Evolutionary conservation across 2,113 vertebrate species (phyloP).

Genomic region (Epinephelus cyanopodus): DNA sequence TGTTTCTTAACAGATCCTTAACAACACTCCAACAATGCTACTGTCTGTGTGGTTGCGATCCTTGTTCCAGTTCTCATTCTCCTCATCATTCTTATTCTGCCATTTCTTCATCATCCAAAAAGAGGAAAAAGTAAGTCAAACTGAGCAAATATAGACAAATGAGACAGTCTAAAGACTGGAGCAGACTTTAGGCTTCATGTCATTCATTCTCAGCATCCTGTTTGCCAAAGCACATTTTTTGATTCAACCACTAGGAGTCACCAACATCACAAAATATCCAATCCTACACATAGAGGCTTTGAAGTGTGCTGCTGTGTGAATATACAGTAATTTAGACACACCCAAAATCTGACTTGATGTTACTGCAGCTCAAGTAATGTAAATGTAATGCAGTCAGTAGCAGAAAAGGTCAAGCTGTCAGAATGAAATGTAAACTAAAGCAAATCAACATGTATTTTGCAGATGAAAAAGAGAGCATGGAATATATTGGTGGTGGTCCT

Average conservation of each 20-base stretch:
- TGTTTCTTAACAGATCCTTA: background rate
- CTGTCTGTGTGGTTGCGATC: rapidly evolving
- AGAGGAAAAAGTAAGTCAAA: background rate
- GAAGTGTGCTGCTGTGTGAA: background rate
- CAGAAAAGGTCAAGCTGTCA: background rate
- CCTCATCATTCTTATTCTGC: rapidly evolving
- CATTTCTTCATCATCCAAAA: rapidly evolving
- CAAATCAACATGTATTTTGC: constrained; percentile 3
- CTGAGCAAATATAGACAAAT: too few relatives aligned
- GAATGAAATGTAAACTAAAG: background rate
- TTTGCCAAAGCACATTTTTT: too few relatives aligned
- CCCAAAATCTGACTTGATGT: background rate
- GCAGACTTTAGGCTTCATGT: background rate
- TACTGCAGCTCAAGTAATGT: background rate
- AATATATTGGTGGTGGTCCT: too few relatives aligned
- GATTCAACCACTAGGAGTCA: background rate
- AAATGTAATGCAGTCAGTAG: background rate
- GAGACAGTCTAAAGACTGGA: background rate
- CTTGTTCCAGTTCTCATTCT: background rate
- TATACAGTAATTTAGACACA: background rate
- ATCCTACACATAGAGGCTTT: background rate
- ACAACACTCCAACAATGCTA: rapidly evolving
- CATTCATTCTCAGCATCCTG: too few relatives aligned
- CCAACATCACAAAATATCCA: background rate
- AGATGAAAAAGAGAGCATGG: rapidly evolving